Base-by-base conservation (phyloP, 2,888 invertebrate species). In the Lasioglossum marginatum region DNA sequence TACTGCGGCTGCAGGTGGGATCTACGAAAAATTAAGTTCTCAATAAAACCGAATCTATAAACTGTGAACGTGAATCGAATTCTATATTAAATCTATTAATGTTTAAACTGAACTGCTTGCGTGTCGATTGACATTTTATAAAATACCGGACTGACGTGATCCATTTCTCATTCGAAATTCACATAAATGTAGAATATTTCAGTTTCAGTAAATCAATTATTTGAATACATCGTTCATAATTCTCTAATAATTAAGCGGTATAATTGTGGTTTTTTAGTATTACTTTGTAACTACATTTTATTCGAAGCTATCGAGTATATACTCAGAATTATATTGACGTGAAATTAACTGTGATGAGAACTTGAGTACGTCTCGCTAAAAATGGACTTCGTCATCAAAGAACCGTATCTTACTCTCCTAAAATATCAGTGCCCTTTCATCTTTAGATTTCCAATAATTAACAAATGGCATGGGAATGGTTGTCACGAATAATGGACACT, bases 391-490 rank as follows among this genome's bases (percentile, higher is more conserved):
- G 14, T 23, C 68, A 8, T 8, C 10, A 27, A 23, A 72, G 43
- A 0, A 31, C 27, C 27, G 27, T 16, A 23, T 23, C 40, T 34
- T 52, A 40, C 43, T 10, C 27, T 14, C 4, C 1, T 19, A 43
- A 40, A 16, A 16, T 60, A 27, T 70, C 12, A 31, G 68, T n/a
- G 31, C 34, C 12, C 16, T 71, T 52, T 31, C 16, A 68, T 19
- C 27, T 48, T 40, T 10, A 37, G 14, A 23, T 63, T 68, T 80
- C 23, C 63, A 16, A 71, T 79, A 74, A 82, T 74, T 82, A 70
- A 57, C 68, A 12, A 43, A 52, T 70, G 8, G 45, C 48, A n/a
- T 19, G 19, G 48, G 48, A 48, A 48, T 19, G 48, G 27, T 57
- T 34, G 34, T n/a, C 16, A 10, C 19, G 68, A 80, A 57, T 75